Base-by-base conservation (phyloP, 2,888 invertebrate species). In the Caenorhabditis doughertyi region DNA sequence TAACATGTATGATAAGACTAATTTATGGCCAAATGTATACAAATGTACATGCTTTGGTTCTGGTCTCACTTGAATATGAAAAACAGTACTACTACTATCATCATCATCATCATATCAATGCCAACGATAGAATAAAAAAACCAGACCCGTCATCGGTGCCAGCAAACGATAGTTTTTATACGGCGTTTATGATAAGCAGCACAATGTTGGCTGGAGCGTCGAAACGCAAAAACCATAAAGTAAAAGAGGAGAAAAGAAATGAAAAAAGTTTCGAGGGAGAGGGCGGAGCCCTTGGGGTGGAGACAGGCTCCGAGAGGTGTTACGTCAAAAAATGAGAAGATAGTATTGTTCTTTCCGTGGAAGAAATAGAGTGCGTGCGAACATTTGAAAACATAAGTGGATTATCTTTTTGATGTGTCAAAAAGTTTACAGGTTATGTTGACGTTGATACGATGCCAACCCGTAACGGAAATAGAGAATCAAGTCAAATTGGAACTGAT, bases 141-240 rank as follows among this genome's bases (percentile, higher is more conserved):
- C 77, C 32, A 68, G 44, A 67, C 76, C 51, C 39, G 56, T 47
- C 73, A 74, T 39, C 55, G 68, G 67, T 67, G 76, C 58, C 60
- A 67, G 51, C 74, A 60, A 68, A 60, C 60, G 49, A 68, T 65
- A 49, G 67, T 76, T 67, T 76, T 67, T 49, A 55, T 74, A 47
- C 65, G 16, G 11, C 42, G 55, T 21, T 32, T 39, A 29, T 39
- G 68, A 62, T 67, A 62, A 68, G 68, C 44, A 62, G 62, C 60
- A 77, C 53, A 60, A 53, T 62, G 68, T 77, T n/a, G 44, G 76
- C 58, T 55, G 39, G 32, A 29, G 47, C 62, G 49, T 39, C 51
- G 42, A 77, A 77, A 77, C 64, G 76, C 74, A 77, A 77, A 77
- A 77, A 77, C 68, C 77, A 67, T 77, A 77, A 77, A 77, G 77